phyloP scores from a whole-genome alignment of 37 sponge, comb jelly and placozoan species.

The Crambe crambe region DNA sequence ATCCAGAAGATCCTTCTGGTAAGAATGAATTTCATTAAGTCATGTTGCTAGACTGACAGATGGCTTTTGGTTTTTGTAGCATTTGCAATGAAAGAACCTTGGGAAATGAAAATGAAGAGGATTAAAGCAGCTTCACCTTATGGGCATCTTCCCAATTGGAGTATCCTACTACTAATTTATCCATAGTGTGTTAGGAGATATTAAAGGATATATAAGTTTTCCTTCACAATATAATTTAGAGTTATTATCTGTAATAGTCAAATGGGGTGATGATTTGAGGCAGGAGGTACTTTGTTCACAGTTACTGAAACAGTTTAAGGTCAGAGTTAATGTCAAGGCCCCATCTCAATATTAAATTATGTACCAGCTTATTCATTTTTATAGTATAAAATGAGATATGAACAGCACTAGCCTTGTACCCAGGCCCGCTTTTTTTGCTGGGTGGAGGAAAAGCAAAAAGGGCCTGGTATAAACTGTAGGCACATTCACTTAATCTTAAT shows the following conservation, averaged over 20 bases:
- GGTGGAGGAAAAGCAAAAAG: too few species aligned
- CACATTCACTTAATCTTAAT: too few species aligned
- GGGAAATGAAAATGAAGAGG: slow-evolving; percentile 82
- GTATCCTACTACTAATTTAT: slow-evolving; percentile 49
- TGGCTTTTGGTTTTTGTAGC: slow-evolving; percentile 26
- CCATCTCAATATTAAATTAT: too few species aligned
- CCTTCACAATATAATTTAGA: slow-evolving; percentile 30
- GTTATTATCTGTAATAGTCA: slow-evolving; percentile 87
- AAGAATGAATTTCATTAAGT: not conserved
- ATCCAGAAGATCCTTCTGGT: slow-evolving; percentile 89
- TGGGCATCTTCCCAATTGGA: slow-evolving; percentile 93
- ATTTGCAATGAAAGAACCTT: slow-evolving; percentile 89
- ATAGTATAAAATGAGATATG: too few species aligned
- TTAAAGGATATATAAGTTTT: too few species aligned
- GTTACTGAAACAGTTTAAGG: slow-evolving; percentile 90
- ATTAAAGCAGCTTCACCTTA: slow-evolving; percentile 86
- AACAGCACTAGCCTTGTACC: too few species aligned
- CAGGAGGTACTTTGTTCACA: slow-evolving; percentile 92
- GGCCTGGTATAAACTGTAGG: too few species aligned
- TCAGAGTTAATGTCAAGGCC: too few species aligned
- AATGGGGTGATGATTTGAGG: slow-evolving; percentile 95
- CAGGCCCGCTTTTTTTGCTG: too few species aligned
- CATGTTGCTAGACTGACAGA: not conserved
- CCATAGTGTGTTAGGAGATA: too few species aligned
- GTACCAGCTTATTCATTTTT: too few species aligned